A percentile compares a stretch with the other conserved stretches of the same genome.
These are phyloP conservation scores for Scolopax bukidnonensis DNA, from an alignment of 2,797 vertebrate species.

Conservation along the genomic window DNA sequence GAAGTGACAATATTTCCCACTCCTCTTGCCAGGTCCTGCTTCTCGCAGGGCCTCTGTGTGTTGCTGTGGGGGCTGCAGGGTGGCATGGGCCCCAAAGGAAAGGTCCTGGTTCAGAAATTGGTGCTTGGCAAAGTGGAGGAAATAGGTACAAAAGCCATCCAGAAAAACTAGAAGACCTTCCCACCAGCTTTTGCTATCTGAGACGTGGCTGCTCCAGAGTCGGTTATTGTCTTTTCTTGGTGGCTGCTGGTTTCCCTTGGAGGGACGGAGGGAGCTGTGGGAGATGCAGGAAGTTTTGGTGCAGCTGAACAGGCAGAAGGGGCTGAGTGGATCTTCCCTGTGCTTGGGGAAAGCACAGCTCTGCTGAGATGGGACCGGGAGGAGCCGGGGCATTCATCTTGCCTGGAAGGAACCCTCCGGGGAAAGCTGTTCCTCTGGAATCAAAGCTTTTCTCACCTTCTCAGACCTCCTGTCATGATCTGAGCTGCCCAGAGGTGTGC, in stretches of 20 bases:
- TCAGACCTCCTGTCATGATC: background rate
- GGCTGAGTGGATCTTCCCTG: background rate
- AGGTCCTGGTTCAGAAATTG: background rate
- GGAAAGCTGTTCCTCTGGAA: background rate
- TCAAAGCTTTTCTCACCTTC: background rate
- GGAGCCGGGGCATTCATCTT: background rate
- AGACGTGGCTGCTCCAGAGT: background rate
- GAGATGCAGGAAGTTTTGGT: background rate
- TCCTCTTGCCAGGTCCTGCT: constrained; percentile 38
- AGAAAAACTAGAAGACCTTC: background rate
- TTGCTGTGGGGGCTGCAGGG: background rate
- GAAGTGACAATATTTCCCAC: constrained; percentile 55
- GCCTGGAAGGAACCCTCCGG: fast-evolving
- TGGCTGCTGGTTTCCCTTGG: fast-evolving
- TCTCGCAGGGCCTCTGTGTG: background rate
- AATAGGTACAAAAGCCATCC: background rate
- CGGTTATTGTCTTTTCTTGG: background rate
- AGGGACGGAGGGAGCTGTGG: background rate
- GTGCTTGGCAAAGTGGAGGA: background rate
- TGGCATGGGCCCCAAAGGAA: background rate
- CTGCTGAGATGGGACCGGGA: background rate
- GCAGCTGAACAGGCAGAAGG: background rate
- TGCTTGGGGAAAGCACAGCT: background rate
- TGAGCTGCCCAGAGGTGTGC: background rate
- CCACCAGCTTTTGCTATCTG: background rate